A percentile compares a stretch with the other conserved stretches of the same genome.
Evolutionary conservation across 2,797 vertebrate species (phyloP).

Genomic region (Clamator glandarius): DNA sequence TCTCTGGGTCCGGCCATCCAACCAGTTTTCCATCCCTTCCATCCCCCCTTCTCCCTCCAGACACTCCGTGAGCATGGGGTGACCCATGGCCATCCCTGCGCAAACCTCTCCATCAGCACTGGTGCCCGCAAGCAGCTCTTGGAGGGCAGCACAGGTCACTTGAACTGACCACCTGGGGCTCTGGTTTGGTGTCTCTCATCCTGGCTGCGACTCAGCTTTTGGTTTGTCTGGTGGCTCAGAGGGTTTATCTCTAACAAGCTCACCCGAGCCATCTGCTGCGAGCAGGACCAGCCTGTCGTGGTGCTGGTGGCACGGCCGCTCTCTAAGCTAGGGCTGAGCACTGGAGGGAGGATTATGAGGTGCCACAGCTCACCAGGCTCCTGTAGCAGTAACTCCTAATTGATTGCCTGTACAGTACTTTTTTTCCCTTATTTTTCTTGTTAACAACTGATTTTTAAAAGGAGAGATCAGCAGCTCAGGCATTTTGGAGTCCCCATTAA

Average conservation of each 20-base stretch:
- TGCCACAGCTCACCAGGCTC: not conserved
- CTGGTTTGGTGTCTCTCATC: not conserved
- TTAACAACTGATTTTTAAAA: not conserved
- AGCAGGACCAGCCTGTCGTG: fast-evolving
- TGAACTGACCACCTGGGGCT: not conserved
- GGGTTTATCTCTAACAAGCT: not conserved
- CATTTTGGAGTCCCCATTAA: conserved; percentile 71
- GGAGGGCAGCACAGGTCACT: not conserved
- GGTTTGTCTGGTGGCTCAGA: not conserved
- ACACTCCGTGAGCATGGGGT: not conserved
- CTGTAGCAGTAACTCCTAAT: not conserved
- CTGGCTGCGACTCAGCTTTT: fast-evolving
- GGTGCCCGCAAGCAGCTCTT: not conserved
- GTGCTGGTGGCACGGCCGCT: not conserved
- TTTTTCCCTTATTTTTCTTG: conserved; percentile 23
- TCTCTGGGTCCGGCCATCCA: too few species aligned
- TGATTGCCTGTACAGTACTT: not conserved
- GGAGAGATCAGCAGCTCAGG: not conserved
- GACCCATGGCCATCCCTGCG: fast-evolving
- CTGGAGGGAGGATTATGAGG: not conserved
- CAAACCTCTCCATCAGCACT: not conserved
- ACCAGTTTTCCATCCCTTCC: too few species aligned
- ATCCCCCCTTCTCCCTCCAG: not conserved
- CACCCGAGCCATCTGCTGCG: not conserved
- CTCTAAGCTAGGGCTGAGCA: not conserved